Base-by-base conservation (phyloP, 2,113 vertebrate genomes). In the Poeciliopsis prolifica region DNA sequence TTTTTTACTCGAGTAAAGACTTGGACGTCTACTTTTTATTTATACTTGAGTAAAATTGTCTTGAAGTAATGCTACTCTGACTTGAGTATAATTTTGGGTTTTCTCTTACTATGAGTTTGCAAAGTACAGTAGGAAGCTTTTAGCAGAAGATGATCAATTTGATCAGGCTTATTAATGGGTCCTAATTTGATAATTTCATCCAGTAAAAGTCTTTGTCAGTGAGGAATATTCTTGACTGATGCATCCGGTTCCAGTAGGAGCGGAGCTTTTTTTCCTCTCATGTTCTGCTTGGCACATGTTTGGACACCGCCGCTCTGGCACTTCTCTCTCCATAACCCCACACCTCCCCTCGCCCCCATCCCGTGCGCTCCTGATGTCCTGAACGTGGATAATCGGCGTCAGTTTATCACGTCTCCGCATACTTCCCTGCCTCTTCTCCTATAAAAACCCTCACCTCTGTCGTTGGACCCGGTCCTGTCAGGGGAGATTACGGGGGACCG, bases 321-420 rank as follows among this genome's bases (percentile, higher is more conserved):
- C 77, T 44, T 80, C 76, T 72, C 61, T 19, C 75, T 75, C 74
- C 70, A 70, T 70, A 69, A 74, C 75, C 82, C 69, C 15, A 0
- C 29, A 15, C 33, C 33, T 35, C 7, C 4, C 61, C 35, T 0
- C 35, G 30, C 4, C 72, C 61, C 78, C 72, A 68, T 72, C 80
- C 82, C 40, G 77, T 76, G 69, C 95, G 95, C 96, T 95, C 96
- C 96, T 88, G 83, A 92, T 96, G 97, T 97, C 97, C 97, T 97
- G 96, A 97, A 98, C 96, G 95, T 94, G 95, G 95, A 95, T 97
- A 98, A 98, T 98, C 97, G 97, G 95, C 96, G 95, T 96, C 95
- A 95, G 95, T 98, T 98, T 98, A 99, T 99, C 98, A 97, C 95
- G 94, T 95, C 94, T 95, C 94, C 96, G 94, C 98, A 99, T 97